Evolutionary conservation across 1,140 invertebrate genomes (phyloP).

Genomic region (Cydia fagiglandana): DNA sequence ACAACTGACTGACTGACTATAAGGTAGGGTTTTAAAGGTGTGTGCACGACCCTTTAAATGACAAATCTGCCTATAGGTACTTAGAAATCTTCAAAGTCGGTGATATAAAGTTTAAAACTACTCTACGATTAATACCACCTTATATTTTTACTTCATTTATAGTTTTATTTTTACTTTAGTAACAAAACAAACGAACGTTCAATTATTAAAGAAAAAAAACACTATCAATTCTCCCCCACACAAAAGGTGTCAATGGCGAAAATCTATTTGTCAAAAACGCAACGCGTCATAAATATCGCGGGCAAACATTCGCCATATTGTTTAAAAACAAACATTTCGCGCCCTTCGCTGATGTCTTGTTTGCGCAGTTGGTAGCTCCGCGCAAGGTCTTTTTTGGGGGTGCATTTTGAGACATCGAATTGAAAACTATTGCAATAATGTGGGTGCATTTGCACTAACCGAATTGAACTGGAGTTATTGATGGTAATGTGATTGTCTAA

Average conservation of each 20-base stretch:
- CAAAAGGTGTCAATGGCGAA: constrained; percentile 38
- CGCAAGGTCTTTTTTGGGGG: constrained; percentile 21
- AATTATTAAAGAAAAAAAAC: constrained; percentile 34
- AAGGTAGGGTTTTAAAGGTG: too few relatives aligned
- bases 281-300: constrained; percentile 53
- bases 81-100: too few relatives aligned
- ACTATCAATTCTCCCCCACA: constrained; percentile 45
- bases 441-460: too few relatives aligned
- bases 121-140: too few relatives aligned
- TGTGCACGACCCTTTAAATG: too few relatives aligned
- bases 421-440: not conserved
- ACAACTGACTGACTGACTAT: too few relatives aligned
- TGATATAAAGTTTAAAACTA: too few relatives aligned
- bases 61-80: too few relatives aligned
- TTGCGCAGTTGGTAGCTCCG: constrained; percentile 58
- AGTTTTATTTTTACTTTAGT: too few relatives aligned
- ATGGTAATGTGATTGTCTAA: too few relatives aligned
- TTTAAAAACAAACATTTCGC: constrained; percentile 56
- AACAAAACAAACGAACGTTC: not conserved
- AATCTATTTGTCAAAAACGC: constrained; percentile 52
- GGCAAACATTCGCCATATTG: constrained; percentile 54
- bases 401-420: not conserved
- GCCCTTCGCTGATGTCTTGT: constrained; percentile 50
- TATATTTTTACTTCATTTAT: too few relatives aligned
- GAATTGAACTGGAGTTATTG: not conserved